phyloP scores from a whole-genome alignment of 1,140 invertebrate species.

The Temnothorax longispinosus region DNA sequence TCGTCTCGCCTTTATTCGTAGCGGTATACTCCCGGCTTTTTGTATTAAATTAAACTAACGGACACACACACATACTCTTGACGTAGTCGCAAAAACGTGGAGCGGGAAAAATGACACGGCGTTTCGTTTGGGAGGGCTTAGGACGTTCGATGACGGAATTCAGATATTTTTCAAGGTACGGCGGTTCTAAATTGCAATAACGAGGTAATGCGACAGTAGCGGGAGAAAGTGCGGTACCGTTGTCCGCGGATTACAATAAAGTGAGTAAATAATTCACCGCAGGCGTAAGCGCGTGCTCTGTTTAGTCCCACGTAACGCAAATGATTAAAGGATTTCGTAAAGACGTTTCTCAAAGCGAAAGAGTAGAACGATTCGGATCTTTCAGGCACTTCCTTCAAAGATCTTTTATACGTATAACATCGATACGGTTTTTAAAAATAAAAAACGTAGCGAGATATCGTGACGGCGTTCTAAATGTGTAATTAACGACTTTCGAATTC shows the following conservation, averaged over 20 bases:
- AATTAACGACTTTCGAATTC: neutral
- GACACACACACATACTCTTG: neutral
- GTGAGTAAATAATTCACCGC: constrained; percentile 7
- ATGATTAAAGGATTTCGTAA: neutral
- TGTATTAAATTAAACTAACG: constrained; percentile 61
- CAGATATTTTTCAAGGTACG: neutral
- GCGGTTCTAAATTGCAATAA: neutral
- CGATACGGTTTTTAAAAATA: neutral
- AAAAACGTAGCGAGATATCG: neutral
- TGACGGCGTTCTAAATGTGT: neutral
- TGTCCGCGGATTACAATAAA: neutral
- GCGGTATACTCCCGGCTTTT: constrained; percentile 55
- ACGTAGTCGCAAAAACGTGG: constrained; percentile 15
- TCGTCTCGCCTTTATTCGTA: constrained; percentile 38
- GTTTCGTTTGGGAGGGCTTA: neutral
- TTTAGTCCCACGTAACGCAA: neutral
- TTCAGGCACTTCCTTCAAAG: neutral
- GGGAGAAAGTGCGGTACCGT: neutral
- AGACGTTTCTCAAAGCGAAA: neutral
- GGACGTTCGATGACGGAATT: neutral
- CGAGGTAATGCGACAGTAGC: neutral
- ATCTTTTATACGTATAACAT: neutral
- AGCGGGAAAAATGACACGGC: neutral
- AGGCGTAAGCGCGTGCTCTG: neutral
- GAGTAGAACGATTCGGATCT: neutral